These are phyloP conservation scores for Masticophis lateralis DNA, from an alignment of 2,797 vertebrate species.

Conservation along the genomic window DNA sequence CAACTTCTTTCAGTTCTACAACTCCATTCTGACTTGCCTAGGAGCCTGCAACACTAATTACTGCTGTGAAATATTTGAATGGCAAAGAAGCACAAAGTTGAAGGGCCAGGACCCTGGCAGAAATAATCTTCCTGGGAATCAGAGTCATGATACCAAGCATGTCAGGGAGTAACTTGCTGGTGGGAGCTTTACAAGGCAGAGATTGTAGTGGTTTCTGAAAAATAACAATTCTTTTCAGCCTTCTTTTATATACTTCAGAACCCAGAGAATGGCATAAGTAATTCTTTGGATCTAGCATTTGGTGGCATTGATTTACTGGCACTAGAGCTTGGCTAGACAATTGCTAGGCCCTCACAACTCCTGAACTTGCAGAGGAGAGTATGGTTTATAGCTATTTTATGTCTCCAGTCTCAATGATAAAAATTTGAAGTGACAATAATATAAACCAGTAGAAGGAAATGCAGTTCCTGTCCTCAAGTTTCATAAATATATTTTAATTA, in stretches of 20 bases:
- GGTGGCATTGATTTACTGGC: background rate
- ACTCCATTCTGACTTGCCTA: background rate
- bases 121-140: background rate
- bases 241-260: background rate
- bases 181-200: background rate
- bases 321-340: background rate
- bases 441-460: constrained; percentile 34
- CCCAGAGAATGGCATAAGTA: background rate
- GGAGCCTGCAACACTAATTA: background rate
- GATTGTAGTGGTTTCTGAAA: background rate
- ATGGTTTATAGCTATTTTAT: background rate
- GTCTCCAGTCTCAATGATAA: constrained; percentile 5
- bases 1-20: background rate
- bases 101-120: background rate
- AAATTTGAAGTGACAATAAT: background rate
- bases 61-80: background rate
- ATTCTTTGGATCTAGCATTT: background rate
- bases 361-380: background rate
- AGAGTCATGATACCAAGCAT: background rate
- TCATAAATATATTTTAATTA: constrained; percentile 31
- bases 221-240: background rate
- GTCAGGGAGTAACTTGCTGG: background rate
- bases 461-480: constrained; percentile 27
- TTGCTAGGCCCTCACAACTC: background rate
- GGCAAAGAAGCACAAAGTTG: background rate